Evolutionary conservation across 2,888 invertebrate species (phyloP).

Genomic region (Eilema griseolum): DNA sequence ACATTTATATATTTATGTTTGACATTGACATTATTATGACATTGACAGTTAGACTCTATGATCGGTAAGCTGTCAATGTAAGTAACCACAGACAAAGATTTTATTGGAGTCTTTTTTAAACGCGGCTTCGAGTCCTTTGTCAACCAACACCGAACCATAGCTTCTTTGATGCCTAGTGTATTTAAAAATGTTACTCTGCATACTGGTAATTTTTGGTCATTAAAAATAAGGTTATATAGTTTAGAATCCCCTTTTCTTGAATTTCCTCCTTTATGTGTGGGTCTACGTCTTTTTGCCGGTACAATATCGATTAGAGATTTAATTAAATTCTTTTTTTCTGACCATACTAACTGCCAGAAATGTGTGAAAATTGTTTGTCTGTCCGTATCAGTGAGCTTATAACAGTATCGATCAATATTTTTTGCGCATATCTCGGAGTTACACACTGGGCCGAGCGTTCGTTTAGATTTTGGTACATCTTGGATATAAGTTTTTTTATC

Average conservation of each 20-base stretch:
- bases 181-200: conserved; percentile 71
- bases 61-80: conserved; percentile 70
- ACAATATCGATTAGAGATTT: conserved; percentile 60
- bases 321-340: conserved; percentile 63
- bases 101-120: conserved; percentile 57
- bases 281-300: conserved; percentile 63
- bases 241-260: conserved; percentile 71
- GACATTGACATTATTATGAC: conserved; percentile 50
- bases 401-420: conserved; percentile 55
- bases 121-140: conserved; percentile 49
- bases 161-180: conserved; percentile 73
- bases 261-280: conserved; percentile 51
- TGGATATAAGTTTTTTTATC: conserved; percentile 65
- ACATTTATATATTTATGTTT: conserved; percentile 59
- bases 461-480: conserved; percentile 68
- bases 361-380: conserved; percentile 61
- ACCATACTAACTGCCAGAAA: conserved; percentile 75
- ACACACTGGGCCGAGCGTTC: conserved; percentile 65
- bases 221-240: conserved; percentile 58
- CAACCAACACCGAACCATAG: conserved; percentile 71
- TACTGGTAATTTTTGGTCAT: conserved; percentile 56
- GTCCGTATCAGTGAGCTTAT: conserved; percentile 51
- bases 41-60: conserved; percentile 61
- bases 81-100: conserved; percentile 61
- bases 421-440: conserved; percentile 61